These are phyloP conservation scores for Mizuhopecten yessoensis DNA, from an alignment of 1,140 invertebrate species.

Conservation along the genomic window DNA sequence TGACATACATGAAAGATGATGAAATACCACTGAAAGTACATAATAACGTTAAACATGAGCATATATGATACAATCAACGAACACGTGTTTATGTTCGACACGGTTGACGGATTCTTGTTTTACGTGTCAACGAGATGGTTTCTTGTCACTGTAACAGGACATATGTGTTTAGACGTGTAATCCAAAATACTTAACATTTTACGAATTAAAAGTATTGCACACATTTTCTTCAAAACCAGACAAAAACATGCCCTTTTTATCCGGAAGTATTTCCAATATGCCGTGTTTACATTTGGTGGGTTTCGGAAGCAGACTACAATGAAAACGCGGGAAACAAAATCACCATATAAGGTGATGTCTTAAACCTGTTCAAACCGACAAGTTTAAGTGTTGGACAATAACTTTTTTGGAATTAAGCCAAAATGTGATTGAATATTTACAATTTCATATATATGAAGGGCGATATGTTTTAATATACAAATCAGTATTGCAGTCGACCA, in stretches of 20 bases:
- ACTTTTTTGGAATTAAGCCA: too few species aligned
- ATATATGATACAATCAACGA: too few species aligned
- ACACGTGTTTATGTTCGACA: slow-evolving; percentile 25
- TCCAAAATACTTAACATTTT: background rate
- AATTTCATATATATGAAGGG: too few species aligned
- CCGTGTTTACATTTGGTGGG: background rate
- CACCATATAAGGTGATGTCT: slow-evolving; percentile 10
- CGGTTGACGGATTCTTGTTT: slow-evolving; percentile 2
- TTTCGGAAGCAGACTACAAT: slow-evolving; percentile 1
- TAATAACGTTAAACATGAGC: background rate
- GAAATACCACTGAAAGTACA: background rate
- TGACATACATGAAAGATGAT: background rate
- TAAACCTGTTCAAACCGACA: background rate
- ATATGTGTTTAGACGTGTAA: background rate
- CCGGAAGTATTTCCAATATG: background rate
- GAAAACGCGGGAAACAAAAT: slow-evolving; percentile 24
- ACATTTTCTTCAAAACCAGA: background rate
- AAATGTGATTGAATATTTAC: too few species aligned
- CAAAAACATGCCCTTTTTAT: background rate
- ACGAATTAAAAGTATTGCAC: background rate
- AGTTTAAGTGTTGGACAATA: background rate
- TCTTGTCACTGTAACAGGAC: background rate
- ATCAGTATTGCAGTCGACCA: too few species aligned
- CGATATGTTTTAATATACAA: too few species aligned
- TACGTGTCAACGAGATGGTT: slow-evolving; percentile 32